phyloP scores from a whole-genome alignment of 2,797 vertebrate species.

The Chaenodraco wilsoni region DNA sequence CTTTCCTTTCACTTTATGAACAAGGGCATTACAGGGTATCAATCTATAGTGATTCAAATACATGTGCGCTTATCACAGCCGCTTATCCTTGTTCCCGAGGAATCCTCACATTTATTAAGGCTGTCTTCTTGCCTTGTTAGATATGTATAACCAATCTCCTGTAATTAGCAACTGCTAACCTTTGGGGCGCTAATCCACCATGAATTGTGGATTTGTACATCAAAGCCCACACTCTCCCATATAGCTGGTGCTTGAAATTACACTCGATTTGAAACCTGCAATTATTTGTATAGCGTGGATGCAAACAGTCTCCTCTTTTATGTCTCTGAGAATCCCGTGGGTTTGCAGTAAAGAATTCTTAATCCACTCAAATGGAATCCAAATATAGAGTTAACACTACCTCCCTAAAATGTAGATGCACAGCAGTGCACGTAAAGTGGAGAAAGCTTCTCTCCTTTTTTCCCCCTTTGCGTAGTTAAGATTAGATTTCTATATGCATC shows the following conservation, averaged over 20 bases:
- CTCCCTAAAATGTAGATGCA: slow-evolving; percentile 76
- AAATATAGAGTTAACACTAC: slow-evolving; percentile 86
- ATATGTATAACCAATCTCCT: slow-evolving; percentile 86
- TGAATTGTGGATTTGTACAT: slow-evolving; percentile 90
- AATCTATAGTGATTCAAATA: slow-evolving; percentile 60
- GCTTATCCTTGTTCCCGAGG: slow-evolving; percentile 80
- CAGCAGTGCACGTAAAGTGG: slow-evolving; percentile 68
- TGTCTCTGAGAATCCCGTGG: slow-evolving; percentile 85
- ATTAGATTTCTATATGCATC: slow-evolving; percentile 76
- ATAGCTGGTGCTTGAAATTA: slow-evolving; percentile 86
- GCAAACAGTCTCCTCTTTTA: slow-evolving; percentile 86
- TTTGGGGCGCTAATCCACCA: slow-evolving; percentile 88
- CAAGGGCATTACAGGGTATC: slow-evolving; percentile 65
- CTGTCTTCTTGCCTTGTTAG: slow-evolving; percentile 83
- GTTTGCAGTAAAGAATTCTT: slow-evolving; percentile 86
- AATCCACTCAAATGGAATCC: slow-evolving; percentile 87
- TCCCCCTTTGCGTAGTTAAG: slow-evolving; percentile 58
- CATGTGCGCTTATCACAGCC: slow-evolving; percentile 74
- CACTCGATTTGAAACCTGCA: slow-evolving; percentile 86
- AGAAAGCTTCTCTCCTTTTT: slow-evolving; percentile 55
- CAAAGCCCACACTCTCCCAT: slow-evolving; percentile 84
- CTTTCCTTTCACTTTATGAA: slow-evolving; percentile 30
- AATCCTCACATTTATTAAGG: slow-evolving; percentile 84
- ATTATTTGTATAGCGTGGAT: slow-evolving; percentile 88
- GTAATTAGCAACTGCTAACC: slow-evolving; percentile 89